phyloP scores from a whole-genome alignment of 2,113 vertebrate genomes.

The Gracilinanus agilis region DNA sequence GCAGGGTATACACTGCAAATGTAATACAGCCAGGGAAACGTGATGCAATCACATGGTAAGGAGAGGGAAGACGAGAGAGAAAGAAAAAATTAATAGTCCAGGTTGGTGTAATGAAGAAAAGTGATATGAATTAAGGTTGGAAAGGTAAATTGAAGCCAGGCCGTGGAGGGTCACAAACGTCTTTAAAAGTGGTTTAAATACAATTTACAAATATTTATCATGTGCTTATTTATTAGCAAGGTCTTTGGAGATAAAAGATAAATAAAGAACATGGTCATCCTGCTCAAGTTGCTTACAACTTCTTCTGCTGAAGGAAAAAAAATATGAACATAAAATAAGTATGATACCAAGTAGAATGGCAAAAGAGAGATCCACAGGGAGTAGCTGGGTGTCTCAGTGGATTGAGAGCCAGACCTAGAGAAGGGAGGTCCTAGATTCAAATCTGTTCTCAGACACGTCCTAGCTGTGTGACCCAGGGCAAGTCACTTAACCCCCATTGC shows the following conservation, averaged over 20 bases:
- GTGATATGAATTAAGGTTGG: neutral
- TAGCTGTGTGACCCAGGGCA: no score
- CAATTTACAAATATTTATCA: neutral
- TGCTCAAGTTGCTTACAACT: neutral
- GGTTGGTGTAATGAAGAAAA: neutral
- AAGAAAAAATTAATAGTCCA: neutral
- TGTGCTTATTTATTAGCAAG: neutral
- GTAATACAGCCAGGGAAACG: neutral
- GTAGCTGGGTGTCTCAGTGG: no score
- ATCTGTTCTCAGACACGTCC: no score
- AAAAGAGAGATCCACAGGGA: no score
- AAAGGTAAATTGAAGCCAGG: neutral
- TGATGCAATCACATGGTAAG: neutral
- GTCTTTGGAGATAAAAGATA: neutral
- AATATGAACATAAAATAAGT: no score
- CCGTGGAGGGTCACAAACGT: neutral
- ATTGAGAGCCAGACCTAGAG: no score
- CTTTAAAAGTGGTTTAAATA: neutral
- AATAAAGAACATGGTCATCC: neutral
- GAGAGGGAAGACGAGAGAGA: neutral
- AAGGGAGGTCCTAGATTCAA: no score
- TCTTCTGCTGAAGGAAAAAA: no score
- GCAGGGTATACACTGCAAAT: neutral
- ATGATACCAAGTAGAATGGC: no score
- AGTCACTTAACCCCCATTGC: no score